Evolutionary conservation across 2,797 vertebrate species (phyloP), one percentile per base, ranked within the genome.

Genomic region (Fundulus diaphanus): DNA sequence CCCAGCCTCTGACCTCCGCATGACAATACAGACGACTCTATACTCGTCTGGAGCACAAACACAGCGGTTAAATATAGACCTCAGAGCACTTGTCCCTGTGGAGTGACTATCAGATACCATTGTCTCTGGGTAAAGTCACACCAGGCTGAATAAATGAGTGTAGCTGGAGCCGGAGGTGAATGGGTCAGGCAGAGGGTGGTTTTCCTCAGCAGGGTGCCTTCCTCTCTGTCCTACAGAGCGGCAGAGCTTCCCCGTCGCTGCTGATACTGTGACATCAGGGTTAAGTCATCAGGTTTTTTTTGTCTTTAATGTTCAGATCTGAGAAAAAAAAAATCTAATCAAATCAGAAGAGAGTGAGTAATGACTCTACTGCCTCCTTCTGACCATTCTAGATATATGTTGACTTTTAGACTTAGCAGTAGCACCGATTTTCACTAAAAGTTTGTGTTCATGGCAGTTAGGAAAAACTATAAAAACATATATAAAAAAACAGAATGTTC

Each of bases 301-400:
- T 74, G 76, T 90, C 83, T 90, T 82, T 82, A 66, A 79, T 73
- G 68, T 82, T 85, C 20, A 37, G 59, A 22, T 12, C 8, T 22
- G 20, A n/a, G 11, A 65, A 15, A n/a, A 29, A 8, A 61, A n/a
- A n/a, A n/a, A n/a, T n/a, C n/a, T n/a, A n/a, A n/a, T 44, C 7
- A 44, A 44, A 44, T 44, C 7, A 44, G 42, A 44, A 18, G 7
- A 12, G 59, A 1, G 56, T 35, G 69, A 44, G 49, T 79, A 72
- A 83, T 51, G 68, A 71, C 83, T 86, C 69, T 75, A 91, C 83
- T 93, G 90, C 92, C 90, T 82, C 86, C 92, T 85, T 74, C 89
- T 94, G 93, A 90, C n/a, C 27, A 35, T 0, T 1, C 65, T 1
- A 44, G 27, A 68, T 35, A 73, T 12, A 15, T 16, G 18, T 5